phyloP scores from a whole-genome alignment of 2,113 vertebrate genomes.

The Origma solitaria region DNA sequence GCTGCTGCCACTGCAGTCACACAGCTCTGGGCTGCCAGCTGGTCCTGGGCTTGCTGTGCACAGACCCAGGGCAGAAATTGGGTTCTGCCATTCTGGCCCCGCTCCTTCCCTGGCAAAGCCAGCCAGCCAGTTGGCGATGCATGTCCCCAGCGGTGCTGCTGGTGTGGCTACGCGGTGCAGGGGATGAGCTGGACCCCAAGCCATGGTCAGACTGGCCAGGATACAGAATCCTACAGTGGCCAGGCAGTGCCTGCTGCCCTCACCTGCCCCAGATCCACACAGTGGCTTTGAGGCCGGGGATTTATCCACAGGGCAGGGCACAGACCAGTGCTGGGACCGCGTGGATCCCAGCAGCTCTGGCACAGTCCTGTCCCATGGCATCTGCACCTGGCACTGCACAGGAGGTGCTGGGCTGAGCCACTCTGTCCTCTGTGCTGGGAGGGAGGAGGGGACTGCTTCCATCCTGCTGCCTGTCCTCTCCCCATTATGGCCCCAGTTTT shows the following conservation, averaged over 20 bases:
- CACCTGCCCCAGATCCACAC: accelerated
- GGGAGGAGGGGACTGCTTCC: background rate
- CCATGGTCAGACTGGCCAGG: accelerated
- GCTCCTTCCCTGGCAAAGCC: background rate
- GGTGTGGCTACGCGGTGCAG: accelerated
- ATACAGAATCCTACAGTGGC: background rate
- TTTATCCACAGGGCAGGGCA: background rate
- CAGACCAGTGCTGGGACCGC: accelerated
- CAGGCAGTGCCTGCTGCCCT: background rate
- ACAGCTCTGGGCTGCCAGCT: background rate
- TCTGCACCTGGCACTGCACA: accelerated
- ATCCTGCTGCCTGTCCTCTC: background rate
- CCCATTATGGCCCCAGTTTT: background rate
- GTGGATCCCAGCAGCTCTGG: background rate
- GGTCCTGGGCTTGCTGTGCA: accelerated
- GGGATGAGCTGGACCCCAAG: background rate
- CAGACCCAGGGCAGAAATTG: background rate
- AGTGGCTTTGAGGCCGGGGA: accelerated
- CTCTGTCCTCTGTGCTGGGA: background rate
- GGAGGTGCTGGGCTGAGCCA: background rate
- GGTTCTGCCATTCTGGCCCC: background rate
- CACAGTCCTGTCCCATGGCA: background rate
- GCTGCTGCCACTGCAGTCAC: background rate
- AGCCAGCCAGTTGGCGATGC: background rate
- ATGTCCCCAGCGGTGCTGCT: accelerated